Evolutionary conservation across 2,797 vertebrate species (phyloP).

Genomic region (Malacoraja senta): DNA sequence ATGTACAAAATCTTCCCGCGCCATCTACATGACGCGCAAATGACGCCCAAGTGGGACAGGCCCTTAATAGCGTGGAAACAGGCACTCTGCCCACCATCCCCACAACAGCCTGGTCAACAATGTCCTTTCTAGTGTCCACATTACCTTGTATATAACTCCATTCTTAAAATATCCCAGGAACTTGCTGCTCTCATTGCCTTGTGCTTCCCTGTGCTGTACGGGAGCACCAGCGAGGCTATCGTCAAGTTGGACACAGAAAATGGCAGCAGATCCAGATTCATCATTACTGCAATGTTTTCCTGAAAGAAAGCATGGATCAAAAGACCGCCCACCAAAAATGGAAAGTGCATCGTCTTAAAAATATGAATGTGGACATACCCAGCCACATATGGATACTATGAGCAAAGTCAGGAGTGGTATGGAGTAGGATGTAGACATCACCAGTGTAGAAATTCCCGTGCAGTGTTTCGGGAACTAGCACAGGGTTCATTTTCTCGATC

Average conservation of each 20-base stretch:
- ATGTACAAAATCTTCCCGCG: too few relatives aligned
- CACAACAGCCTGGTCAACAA: too few relatives aligned
- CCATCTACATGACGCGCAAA: too few relatives aligned
- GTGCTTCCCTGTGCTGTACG: not conserved
- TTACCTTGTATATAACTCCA: constrained; percentile 30
- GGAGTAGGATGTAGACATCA: constrained; percentile 29
- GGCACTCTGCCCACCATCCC: too few relatives aligned
- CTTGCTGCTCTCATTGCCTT: not conserved
- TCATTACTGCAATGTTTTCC: not conserved
- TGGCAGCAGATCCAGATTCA: not conserved
- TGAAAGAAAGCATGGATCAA: not conserved
- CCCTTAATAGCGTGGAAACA: too few relatives aligned
- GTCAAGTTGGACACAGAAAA: not conserved
- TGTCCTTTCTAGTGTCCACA: not conserved
- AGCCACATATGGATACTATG: not conserved
- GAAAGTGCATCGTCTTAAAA: not conserved
- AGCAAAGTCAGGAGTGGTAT: not conserved
- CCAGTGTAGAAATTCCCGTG: constrained; percentile 35
- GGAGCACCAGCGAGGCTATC: not conserved
- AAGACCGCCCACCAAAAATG: not conserved
- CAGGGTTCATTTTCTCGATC: constrained; percentile 26
- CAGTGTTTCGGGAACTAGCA: constrained; percentile 10
- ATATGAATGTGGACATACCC: not conserved
- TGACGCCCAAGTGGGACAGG: too few relatives aligned
- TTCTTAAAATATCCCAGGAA: constrained; percentile 14